Evolutionary conservation across 2,113 vertebrate genomes (phyloP).

Genomic region (Ophiodon elongatus): DNA sequence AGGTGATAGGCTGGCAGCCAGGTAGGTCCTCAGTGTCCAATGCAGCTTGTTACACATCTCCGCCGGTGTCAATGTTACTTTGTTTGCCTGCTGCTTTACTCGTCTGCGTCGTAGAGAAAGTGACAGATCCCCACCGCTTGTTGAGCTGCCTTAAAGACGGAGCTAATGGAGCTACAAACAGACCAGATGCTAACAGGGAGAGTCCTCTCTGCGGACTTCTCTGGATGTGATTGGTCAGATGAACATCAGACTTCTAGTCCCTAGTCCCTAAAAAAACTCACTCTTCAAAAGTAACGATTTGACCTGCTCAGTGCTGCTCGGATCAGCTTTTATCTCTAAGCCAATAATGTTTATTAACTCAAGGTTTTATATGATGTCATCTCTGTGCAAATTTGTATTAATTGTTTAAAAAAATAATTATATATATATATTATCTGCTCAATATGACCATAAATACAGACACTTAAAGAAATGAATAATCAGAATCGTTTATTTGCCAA

Average conservation of each 20-base stretch:
- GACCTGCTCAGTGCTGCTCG: not conserved
- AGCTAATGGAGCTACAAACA: slow-evolving; percentile 68
- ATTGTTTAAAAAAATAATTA: not conserved
- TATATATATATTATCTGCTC: not conserved
- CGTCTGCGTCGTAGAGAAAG: not conserved
- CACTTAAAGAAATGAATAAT: not conserved
- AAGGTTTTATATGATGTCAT: not conserved
- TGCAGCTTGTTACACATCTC: slow-evolving; percentile 63
- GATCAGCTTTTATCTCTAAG: not conserved
- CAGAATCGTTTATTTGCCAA: too few relatives aligned
- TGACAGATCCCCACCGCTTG: not conserved
- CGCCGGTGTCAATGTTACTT: slow-evolving; percentile 7
- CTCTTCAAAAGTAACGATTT: not conserved
- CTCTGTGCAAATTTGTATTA: not conserved
- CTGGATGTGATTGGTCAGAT: slow-evolving; percentile 63
- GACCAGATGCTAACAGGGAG: slow-evolving; percentile 4
- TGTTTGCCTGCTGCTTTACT: not conserved
- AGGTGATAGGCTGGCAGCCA: slow-evolving; percentile 54
- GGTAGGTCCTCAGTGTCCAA: slow-evolving; percentile 58
- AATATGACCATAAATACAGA: not conserved
- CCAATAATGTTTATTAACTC: not conserved
- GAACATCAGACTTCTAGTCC: slow-evolving; percentile 50
- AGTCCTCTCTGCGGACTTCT: slow-evolving; percentile 14
- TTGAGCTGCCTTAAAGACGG: slow-evolving; percentile 31
- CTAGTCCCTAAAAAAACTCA: not conserved